Evolutionary conservation across 2,888 invertebrate species (phyloP).

Genomic region (Phortica okadai): DNA sequence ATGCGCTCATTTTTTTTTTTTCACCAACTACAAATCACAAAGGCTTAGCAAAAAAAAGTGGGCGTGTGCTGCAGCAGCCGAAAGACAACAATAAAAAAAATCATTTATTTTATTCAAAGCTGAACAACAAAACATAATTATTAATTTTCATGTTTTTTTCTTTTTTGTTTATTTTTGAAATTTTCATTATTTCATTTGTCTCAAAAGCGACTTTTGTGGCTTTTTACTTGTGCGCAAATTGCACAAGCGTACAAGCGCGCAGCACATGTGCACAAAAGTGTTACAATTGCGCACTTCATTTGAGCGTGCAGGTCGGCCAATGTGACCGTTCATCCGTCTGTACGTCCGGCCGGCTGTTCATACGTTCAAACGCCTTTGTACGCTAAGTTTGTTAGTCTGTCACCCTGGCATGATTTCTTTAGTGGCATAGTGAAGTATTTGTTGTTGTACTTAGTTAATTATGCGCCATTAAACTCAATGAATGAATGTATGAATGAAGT

Average conservation of each 20-base stretch:
- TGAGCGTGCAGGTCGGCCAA: constrained; percentile 45
- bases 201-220: background rate
- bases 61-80: background rate
- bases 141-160: background rate
- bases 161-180: background rate
- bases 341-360: background rate
- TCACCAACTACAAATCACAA: background rate
- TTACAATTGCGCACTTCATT: constrained; percentile 62
- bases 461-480: constrained; percentile 60
- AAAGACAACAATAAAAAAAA: background rate
- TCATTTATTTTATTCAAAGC: background rate
- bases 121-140: background rate
- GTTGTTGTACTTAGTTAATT: constrained; percentile 56
- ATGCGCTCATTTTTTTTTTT: too few relatives aligned
- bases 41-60: background rate
- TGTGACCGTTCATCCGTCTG: background rate
- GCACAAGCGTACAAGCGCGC: background rate
- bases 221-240: background rate
- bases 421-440: background rate
- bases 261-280: constrained; percentile 35
- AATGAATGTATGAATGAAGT: constrained; percentile 45
- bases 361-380: background rate
- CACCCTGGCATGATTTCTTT: constrained; percentile 32
- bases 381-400: constrained; percentile 16
- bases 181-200: background rate